These are phyloP conservation scores for Microctonus brassicae DNA, from an alignment of 2,888 invertebrate species.

Conservation along the genomic window DNA sequence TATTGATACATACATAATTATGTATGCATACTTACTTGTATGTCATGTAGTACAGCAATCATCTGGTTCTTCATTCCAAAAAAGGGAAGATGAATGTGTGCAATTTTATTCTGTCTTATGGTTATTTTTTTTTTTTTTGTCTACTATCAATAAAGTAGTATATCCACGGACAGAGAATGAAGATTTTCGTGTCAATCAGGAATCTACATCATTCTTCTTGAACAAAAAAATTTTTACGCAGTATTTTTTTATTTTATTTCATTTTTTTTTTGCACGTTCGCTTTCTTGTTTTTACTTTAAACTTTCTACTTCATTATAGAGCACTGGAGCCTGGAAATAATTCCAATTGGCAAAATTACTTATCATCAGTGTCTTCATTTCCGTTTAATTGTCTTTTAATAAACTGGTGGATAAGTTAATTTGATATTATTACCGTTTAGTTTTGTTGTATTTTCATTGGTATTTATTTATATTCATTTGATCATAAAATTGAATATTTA, in stretches of 20 bases:
- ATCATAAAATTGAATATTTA: background rate
- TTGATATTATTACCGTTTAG: background rate
- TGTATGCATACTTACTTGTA: too few relatives aligned
- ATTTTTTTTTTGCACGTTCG: constrained; percentile 12
- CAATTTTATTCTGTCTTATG: background rate
- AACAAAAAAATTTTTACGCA: background rate
- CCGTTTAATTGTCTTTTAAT: background rate
- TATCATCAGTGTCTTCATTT: background rate
- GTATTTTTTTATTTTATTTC: background rate
- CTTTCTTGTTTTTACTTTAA: background rate
- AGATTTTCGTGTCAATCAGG: background rate
- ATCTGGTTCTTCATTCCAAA: background rate
- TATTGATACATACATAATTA: too few relatives aligned
- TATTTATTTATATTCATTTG: constrained; percentile 15
- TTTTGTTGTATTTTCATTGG: constrained; percentile 4
- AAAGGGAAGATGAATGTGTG: background rate
- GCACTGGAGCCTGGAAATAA: background rate
- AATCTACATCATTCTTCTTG: background rate
- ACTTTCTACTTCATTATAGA: background rate
- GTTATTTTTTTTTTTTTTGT: background rate
- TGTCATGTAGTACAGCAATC: background rate
- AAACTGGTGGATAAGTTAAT: constrained; percentile 3
- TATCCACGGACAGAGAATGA: background rate
- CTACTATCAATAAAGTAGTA: background rate
- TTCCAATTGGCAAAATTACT: background rate